Conservation (phyloP, 2,797 vertebrate genomes). For the Xiphorhynchus erythropygius region DNA sequence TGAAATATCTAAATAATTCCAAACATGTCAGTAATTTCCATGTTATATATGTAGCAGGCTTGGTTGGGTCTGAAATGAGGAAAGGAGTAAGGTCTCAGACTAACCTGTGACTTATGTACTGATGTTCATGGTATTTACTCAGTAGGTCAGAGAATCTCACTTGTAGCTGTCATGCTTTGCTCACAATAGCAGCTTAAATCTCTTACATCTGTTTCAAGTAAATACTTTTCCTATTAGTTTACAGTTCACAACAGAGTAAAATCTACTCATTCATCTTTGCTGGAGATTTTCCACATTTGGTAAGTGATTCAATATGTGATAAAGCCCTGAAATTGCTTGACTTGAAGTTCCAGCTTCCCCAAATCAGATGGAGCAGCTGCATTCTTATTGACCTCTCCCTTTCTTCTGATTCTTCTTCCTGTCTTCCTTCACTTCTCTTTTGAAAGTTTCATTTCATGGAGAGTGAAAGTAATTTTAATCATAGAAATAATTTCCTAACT, state of each 20-base stretch:
- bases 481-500: background rate
- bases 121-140: background rate
- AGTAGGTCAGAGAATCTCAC: background rate
- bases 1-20: background rate
- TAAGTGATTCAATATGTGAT: background rate
- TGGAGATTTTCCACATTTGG: background rate
- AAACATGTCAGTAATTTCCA: background rate
- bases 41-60: background rate
- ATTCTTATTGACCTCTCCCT: background rate
- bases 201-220: background rate
- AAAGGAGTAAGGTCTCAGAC: background rate
- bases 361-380: background rate
- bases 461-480: background rate
- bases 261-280: background rate
- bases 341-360: background rate
- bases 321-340: background rate
- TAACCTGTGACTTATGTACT: background rate
- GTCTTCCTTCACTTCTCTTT: background rate
- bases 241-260: background rate
- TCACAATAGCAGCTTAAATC: background rate
- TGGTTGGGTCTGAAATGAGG: background rate
- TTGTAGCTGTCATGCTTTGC: background rate
- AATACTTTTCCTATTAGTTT: background rate
- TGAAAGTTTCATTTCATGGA: background rate
- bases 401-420: background rate